phyloP scores from a whole-genome alignment of 2,888 invertebrate species.

The Cynaeus angustus region DNA sequence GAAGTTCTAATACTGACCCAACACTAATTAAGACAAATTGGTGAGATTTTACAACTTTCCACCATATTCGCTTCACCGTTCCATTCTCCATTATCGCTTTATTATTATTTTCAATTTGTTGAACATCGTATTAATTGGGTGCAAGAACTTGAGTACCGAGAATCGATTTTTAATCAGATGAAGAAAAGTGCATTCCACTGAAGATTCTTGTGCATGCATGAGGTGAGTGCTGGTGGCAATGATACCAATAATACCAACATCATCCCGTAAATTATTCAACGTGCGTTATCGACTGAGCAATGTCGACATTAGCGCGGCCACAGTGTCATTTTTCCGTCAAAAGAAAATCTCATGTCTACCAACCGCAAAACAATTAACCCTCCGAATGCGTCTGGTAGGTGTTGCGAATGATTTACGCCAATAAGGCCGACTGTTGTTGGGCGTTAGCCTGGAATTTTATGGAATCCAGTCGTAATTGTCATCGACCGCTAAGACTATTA shows the following conservation, averaged over 20 bases:
- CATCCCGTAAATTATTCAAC: constrained; percentile 22
- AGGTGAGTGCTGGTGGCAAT: constrained; percentile 26
- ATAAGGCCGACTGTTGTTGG: constrained; percentile 25
- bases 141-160: constrained; percentile 10
- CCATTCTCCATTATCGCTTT: background rate
- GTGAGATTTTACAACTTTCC: constrained; percentile 23
- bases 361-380: background rate
- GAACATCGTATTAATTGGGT: constrained; percentile 20
- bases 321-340: no score
- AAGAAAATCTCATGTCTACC: background rate
- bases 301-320: no score
- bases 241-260: constrained; percentile 24
- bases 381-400: constrained; percentile 13
- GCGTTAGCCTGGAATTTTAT: constrained; percentile 56
- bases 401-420: constrained; percentile 42
- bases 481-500: constrained; percentile 57
- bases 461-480: constrained; percentile 59
- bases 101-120: constrained; percentile 21
- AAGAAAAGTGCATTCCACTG: constrained; percentile 32
- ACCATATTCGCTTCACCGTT: constrained; percentile 6
- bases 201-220: constrained; percentile 28
- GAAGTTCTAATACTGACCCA: constrained; percentile 25
- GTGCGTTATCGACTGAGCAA: background rate
- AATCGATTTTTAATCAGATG: constrained; percentile 19
- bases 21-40: constrained; percentile 38